Evolutionary conservation across 2,797 vertebrate genomes (phyloP).

Genomic region (Aphelocoma californica): DNA sequence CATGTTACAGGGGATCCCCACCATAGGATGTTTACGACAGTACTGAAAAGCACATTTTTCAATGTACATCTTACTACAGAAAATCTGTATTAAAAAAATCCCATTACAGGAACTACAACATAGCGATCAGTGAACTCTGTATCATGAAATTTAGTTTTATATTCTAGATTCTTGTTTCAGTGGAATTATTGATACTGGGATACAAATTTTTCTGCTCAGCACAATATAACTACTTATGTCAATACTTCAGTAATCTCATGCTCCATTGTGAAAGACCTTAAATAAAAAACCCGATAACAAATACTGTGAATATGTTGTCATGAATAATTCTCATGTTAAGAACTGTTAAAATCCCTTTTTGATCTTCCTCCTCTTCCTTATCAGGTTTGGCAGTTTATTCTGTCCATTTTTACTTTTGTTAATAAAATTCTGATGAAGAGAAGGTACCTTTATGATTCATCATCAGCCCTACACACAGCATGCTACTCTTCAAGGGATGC

Average conservation of each 20-base stretch:
- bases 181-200: slow-evolving; percentile 60
- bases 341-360: slow-evolving; percentile 79
- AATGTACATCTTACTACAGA: slow-evolving; percentile 68
- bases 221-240: slow-evolving; percentile 63
- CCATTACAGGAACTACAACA: slow-evolving; percentile 72
- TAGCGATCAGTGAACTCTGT: slow-evolving; percentile 56
- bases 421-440: slow-evolving; percentile 74
- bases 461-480: slow-evolving; percentile 85
- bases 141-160: slow-evolving; percentile 62
- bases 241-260: slow-evolving; percentile 68
- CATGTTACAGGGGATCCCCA: slow-evolving; percentile 63
- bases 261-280: slow-evolving; percentile 73
- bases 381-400: slow-evolving; percentile 85
- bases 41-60: slow-evolving; percentile 73
- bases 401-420: slow-evolving; percentile 81
- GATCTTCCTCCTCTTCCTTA: slow-evolving; percentile 74
- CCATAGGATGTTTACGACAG: slow-evolving; percentile 67
- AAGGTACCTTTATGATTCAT: slow-evolving; percentile 75
- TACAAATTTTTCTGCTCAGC: slow-evolving; percentile 64
- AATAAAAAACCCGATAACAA: slow-evolving; percentile 68
- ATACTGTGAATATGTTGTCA: slow-evolving; percentile 68
- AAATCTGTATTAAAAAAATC: slow-evolving; percentile 65
- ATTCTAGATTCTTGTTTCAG: slow-evolving; percentile 61
- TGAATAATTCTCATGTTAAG: slow-evolving; percentile 74
- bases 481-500: slow-evolving; percentile 87